Evolutionary conservation across 1,140 invertebrate species (phyloP).

Genomic region (Sitophilus oryzae): DNA sequence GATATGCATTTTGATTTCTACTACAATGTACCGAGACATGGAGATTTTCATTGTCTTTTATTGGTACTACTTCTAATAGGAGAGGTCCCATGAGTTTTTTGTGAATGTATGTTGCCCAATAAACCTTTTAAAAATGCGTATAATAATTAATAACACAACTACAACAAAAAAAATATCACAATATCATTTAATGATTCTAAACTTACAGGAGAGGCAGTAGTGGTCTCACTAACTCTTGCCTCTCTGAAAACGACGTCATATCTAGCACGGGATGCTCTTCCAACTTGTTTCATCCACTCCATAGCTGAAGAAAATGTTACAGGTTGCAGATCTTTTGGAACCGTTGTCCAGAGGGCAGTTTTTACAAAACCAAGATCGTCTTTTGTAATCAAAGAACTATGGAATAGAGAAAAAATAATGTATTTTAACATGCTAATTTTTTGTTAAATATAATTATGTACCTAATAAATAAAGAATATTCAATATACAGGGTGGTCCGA

Average conservation of each 20-base stretch:
- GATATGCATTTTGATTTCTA: conserved; percentile 35
- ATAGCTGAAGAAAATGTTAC: conserved; percentile 34
- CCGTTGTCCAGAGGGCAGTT: conserved; percentile 28
- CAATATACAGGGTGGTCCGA: no score
- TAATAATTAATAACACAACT: conserved; percentile 1
- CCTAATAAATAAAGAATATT: no score
- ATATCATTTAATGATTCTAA: neutral
- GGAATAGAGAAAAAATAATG: no score
- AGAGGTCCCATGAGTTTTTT: conserved; percentile 39
- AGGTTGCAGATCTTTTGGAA: conserved; percentile 25
- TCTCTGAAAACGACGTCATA: conserved; percentile 39
- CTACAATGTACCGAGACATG: conserved; percentile 37
- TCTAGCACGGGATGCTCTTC: conserved; percentile 33
- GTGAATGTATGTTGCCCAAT: conserved; percentile 38
- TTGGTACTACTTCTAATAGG: conserved; percentile 38
- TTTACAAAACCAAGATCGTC: conserved; percentile 6
- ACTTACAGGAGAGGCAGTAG: conserved; percentile 37
- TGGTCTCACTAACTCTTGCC: conserved; percentile 35
- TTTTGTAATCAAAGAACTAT: conserved; percentile 10
- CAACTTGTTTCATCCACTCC: conserved; percentile 36
- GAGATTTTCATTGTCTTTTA: neutral
- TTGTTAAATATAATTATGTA: no score
- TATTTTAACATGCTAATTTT: no score
- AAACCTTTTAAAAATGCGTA: conserved; percentile 35
- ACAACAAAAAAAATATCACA: no score